Evolutionary conservation across 2,888 invertebrate genomes (phyloP), one percentile per base, ranked within the genome.

Genomic region (Chymomyza procnemis): DNA sequence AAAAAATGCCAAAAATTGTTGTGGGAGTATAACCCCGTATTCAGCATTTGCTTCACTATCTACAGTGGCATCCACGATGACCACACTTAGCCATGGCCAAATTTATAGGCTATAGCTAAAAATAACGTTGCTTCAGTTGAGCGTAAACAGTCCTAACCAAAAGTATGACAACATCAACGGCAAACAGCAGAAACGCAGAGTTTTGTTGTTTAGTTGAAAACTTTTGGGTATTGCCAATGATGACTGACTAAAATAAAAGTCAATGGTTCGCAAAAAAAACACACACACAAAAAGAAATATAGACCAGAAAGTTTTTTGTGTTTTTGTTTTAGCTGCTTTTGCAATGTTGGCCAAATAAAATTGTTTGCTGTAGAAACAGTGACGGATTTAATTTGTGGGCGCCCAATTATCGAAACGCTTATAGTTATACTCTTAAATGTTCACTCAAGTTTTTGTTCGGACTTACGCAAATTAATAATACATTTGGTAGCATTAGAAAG

Each of bases 101-200:
- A 83, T 83, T 86, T 87, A 83, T 87, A 73, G 82, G 76, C 79
- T 73, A 76, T 80, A 65, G 66, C 69, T 67, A 70, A 79, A 82
- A 69, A 67, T 75, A 83, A 74, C 74, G 71, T 69, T 79, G 87
- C 87, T 83, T 86, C 85, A 86, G 68, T 83, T 83, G 87, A 86
- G 88, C 85, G 88, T 84, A 71, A 88, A 84, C 82, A 81, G 79
- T 86, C 77, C 66, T 71, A 61, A 71, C 67, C 72, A 80, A 74
- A 83, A 69, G 74, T 79, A 67, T 22, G 19, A 5, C 70, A 64
- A 63, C 66, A 67, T 61, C 65, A 70, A 57, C 69, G 68, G 34
- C 34, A 41, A 41, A 41, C 12, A 41, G 34, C 34, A 41, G 34
- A 0, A 26, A 41, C 34, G 2, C 34, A 41, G 34, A 41, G 34